Evolutionary conservation across 2,113 vertebrate species (phyloP), one percentile per base, ranked within the genome.

Genomic region (Poeciliopsis prolifica): DNA sequence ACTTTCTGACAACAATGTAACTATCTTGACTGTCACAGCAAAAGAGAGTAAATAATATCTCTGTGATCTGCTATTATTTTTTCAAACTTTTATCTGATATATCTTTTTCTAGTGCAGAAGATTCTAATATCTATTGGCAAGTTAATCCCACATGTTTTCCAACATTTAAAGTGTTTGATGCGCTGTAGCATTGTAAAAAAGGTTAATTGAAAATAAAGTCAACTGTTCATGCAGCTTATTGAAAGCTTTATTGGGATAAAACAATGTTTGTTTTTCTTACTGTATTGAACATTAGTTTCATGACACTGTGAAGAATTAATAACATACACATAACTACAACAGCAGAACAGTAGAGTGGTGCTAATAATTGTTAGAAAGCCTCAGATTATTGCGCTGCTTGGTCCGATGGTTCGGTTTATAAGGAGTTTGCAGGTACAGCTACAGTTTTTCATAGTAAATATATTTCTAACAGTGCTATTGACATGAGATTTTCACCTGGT

Each of bases 141-240:
- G 22, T 60, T 58, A 70, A 54, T 5, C 58, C 61, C 48, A 77
- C 2, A n/a, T 69, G 11, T 72, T 29, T 70, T 51, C 14, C 61
- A 72, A 72, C 65, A 60, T 76, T 26, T 68, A 85, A 84, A 30
- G 44, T 28, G 48, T 70, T 61, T 35, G 12, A 24, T 76, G 54
- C 78, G 75, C 65, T 72, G 58, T 68, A 51, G 33, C 10, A 28
- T 26, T 68, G 70, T 79, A 74, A 48, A 81, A 73, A 48, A 17
- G 1, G 42, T 71, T 64, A 29, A 82, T 40, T 76, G 30, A 65
- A 82, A 88, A 92, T 92, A 91, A 94, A 94, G 88, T 79, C 86
- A 78, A 72, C 71, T 83, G 61, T 70, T 66, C 61, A 66, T 74
- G 60, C 44, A n/a, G 58, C 77, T 69, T 30, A 17, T 65, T 0